A percentile compares a stretch with the other conserved stretches of the same genome.
phyloP scores from a whole-genome alignment of 1,140 invertebrate species.

The Trachymyrmex septentrionalis region DNA sequence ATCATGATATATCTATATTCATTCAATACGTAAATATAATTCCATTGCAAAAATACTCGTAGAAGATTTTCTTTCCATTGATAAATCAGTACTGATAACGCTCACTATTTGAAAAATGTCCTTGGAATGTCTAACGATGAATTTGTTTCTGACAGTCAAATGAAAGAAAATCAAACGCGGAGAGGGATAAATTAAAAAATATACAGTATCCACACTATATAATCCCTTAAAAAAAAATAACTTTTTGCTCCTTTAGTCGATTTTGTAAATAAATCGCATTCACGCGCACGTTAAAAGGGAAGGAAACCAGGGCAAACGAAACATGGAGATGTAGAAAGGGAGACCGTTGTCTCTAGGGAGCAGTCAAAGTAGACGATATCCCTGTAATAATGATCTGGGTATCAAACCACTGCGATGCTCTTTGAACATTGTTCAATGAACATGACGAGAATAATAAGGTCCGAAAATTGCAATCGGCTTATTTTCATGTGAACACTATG shows the following conservation, averaged over 20 bases:
- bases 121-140: background rate
- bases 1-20: background rate
- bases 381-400: slow-evolving; percentile 84
- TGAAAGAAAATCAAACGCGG: background rate
- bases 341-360: slow-evolving; percentile 86
- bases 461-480: slow-evolving; percentile 5
- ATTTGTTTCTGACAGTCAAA: slow-evolving; percentile 2
- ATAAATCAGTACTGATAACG: background rate
- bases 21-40: background rate
- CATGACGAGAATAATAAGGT: slow-evolving; percentile 11
- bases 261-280: slow-evolving; percentile 81
- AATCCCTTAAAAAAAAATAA: slow-evolving; percentile 76
- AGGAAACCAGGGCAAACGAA: slow-evolving; percentile 67
- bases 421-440: slow-evolving; percentile 69
- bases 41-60: background rate
- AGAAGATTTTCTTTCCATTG: background rate
- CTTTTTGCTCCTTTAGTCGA: slow-evolving; percentile 79
- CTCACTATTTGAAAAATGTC: background rate
- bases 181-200: slow-evolving; percentile 81
- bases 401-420: slow-evolving; percentile 84
- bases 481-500: background rate
- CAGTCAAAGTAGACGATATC: slow-evolving; percentile 84
- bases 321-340: slow-evolving; percentile 79
- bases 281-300: slow-evolving; percentile 63
- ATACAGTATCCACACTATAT: slow-evolving; percentile 54